Evolutionary conservation across 2,888 invertebrate species (phyloP), one percentile per base, ranked within the genome.

Genomic region (Mythimna albipuncta): DNA sequence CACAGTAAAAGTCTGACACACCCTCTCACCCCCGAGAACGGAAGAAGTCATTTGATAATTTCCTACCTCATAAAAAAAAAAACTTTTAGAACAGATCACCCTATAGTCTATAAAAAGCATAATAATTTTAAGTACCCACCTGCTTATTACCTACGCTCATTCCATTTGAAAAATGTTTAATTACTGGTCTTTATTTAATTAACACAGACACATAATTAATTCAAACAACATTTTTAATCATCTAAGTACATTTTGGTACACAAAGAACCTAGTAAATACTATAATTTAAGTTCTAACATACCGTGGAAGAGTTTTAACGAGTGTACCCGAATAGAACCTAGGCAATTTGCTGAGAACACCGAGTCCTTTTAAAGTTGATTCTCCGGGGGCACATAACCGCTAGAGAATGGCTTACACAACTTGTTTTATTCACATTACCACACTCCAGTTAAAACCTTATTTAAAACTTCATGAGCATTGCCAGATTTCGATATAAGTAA

Each of bases 281-380:
- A 35, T 62, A 74, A 75, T 83, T 85, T 68, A 73, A 74, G 68
- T 55, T 78, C 55, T 55, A 62, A 79, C 64, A 65, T 67, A 85
- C 83, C 86, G 85, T 90, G 87, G 86, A 89, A 91, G 87, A 89
- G 88, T 79, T 82, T 63, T 75, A 79, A 82, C 77, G 75, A 82
- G 88, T 85, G 86, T 81, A 86, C 86, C 47, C 84, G 81, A 90
- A 92, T 89, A 88, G 87, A 87, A 91, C 87, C 90, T 89, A 89
- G 91, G 90, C 90, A 92, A 93, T 93, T 93, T 92, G 89, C 89
- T 84, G 87, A 89, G 87, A 89, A 91, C 86, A 91, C 88, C 82
- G 91, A 93, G 92, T 94, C 91, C 91, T 93, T 91, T 92, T 88
- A 90, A 94, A 94, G 89, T 94, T 94, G 86, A 84, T 68, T 89